Conservation (phyloP, 2,797 vertebrate genomes). For the Sarcophilus harrisii region DNA sequence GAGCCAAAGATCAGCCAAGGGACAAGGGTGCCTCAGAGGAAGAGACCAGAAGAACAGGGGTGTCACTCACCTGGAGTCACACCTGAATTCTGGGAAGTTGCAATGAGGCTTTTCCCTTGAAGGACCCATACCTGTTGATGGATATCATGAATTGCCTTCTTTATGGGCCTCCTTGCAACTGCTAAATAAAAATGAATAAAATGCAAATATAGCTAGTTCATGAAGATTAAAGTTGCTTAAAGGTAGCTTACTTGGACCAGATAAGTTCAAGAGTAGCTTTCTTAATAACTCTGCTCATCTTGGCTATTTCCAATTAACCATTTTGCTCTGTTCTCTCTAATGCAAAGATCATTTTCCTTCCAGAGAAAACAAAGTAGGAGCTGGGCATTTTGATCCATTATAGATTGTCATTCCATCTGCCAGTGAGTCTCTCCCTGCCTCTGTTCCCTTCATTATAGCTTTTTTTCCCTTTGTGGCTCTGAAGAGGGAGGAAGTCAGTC, state of each 20-base stretch:
- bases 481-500: too few relatives aligned
- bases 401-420: too few relatives aligned
- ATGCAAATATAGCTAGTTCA: background rate
- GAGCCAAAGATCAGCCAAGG: too few relatives aligned
- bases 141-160: background rate
- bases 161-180: rapidly evolving
- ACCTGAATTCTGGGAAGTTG: background rate
- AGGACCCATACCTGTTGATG: constrained; percentile 65
- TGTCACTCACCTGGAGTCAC: constrained; percentile 36
- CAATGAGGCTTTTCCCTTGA: constrained; percentile 27
- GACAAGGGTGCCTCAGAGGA: background rate
- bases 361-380: background rate
- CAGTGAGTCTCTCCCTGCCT: too few relatives aligned
- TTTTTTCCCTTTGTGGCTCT: background rate
- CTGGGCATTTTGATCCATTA: background rate
- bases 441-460: background rate
- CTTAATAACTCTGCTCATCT: background rate
- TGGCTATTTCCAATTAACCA: background rate
- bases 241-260: background rate
- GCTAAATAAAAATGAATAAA: background rate
- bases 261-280: background rate
- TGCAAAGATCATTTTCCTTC: background rate
- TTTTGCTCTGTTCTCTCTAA: background rate
- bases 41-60: background rate
- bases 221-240: background rate